Percentiles rank a stretch among this genome's conserved stretches.
Conservation (phyloP, 2,113 vertebrate species). For the Glareola pratincola region DNA sequence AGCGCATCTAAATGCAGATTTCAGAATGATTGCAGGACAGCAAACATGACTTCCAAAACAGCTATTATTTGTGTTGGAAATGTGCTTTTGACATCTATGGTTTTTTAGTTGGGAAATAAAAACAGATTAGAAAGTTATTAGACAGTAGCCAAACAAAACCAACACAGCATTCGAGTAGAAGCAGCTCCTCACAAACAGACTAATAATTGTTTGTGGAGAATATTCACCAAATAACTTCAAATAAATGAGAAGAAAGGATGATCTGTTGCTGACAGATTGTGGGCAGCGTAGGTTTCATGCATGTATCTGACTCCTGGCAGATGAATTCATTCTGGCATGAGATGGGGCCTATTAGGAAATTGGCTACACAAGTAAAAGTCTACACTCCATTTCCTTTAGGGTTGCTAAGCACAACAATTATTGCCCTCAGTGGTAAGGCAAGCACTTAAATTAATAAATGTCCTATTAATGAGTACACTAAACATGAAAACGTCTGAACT, state of each 20-base stretch:
- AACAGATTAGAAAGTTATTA: not conserved
- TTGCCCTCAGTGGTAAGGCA: constrained; percentile 16
- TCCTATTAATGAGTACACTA: constrained; percentile 42
- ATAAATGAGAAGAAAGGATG: not conserved
- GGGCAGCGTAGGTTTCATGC: not conserved
- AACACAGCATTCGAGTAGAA: not conserved
- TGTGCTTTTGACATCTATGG: not conserved
- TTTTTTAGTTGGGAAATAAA: not conserved
- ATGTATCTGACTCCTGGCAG: not conserved
- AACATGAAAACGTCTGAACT: constrained; percentile 22
- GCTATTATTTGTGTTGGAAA: not conserved
- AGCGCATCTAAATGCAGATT: not conserved
- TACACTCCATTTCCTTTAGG: constrained; percentile 33
- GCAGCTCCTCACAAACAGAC: not conserved
- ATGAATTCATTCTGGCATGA: not conserved
- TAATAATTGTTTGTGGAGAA: not conserved
- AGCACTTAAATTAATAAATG: constrained; percentile 46
- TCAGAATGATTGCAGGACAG: not conserved
- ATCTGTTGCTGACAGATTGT: not conserved
- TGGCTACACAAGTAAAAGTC: not conserved
- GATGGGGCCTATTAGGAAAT: constrained; percentile 1
- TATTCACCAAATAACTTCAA: not conserved
- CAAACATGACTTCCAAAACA: not conserved
- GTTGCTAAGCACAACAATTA: constrained; percentile 39
- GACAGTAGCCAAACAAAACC: not conserved